Conservation (phyloP, 2,888 invertebrate genomes). For the Archaeoteleia sp. region DNA sequence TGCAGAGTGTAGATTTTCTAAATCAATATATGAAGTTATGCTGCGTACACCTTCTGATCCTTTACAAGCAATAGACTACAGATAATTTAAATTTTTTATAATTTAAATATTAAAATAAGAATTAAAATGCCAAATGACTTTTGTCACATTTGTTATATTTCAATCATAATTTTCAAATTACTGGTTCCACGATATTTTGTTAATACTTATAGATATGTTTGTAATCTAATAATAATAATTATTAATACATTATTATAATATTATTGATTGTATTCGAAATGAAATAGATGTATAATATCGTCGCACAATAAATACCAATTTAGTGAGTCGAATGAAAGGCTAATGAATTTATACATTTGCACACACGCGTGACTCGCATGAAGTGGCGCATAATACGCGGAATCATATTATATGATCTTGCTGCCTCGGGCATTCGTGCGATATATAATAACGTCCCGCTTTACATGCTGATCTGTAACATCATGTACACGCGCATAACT, state of each 20-base stretch:
- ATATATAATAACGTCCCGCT: conserved; percentile 15
- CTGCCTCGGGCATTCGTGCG: background rate
- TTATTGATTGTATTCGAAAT: background rate
- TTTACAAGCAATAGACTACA: background rate
- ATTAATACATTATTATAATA: no score
- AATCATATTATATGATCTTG: conserved; percentile 21
- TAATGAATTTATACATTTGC: conserved; percentile 32
- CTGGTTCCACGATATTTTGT: no score
- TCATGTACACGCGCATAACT: conserved; percentile 6
- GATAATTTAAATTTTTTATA: no score
- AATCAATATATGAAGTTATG: background rate
- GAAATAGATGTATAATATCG: conserved; percentile 1
- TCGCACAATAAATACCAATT: conserved; percentile 11
- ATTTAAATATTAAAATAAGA: no score
- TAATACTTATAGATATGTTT: no score
- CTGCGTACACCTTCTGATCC: no score
- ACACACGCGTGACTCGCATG: conserved; percentile 15
- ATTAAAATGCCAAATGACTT: no score
- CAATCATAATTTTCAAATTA: no score
- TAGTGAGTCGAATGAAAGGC: conserved; percentile 17
- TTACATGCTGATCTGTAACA: conserved; percentile 17
- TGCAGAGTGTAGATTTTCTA: background rate
- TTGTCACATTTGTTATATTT: no score
- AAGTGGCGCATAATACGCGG: conserved; percentile 10
- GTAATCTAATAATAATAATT: no score